Evolutionary conservation across 2,797 vertebrate species (phyloP).

Genomic region (Cossypha dichroa): DNA sequence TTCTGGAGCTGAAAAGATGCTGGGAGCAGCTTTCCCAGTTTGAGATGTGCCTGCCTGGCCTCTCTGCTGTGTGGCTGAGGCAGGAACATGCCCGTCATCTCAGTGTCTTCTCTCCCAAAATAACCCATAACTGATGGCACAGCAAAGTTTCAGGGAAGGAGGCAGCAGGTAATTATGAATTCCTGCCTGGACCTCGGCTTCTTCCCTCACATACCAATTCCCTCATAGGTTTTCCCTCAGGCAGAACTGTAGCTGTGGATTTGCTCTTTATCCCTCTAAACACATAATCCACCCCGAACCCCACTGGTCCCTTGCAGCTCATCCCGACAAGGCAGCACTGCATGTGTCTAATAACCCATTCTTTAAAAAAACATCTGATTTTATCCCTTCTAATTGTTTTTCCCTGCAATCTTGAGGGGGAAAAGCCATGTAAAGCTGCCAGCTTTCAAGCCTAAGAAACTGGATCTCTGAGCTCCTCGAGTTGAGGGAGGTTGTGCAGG

Average conservation of each 20-base stretch:
- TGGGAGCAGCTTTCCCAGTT: background rate
- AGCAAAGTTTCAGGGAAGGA: background rate
- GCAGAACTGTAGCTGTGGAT: background rate
- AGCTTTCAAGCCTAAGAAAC: background rate
- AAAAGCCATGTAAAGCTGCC: background rate
- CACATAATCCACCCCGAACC: background rate
- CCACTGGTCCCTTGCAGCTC: background rate
- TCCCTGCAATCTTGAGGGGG: background rate
- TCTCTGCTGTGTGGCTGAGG: background rate
- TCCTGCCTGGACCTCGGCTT: background rate
- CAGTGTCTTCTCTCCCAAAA: background rate
- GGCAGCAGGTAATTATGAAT: background rate
- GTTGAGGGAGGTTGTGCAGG: background rate
- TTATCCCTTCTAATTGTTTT: slow-evolving; percentile 28
- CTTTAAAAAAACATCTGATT: background rate
- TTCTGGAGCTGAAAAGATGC: background rate
- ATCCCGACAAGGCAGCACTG: background rate
- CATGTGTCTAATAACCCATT: background rate
- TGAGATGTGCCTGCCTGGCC: background rate
- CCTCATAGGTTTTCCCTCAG: background rate
- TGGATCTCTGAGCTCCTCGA: background rate
- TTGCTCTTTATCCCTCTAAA: slow-evolving; percentile 45
- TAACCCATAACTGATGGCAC: background rate
- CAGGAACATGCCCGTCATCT: background rate
- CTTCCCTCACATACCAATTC: background rate